phyloP scores from a whole-genome alignment of 2,888 invertebrate species.

The Arctia plantaginis region DNA sequence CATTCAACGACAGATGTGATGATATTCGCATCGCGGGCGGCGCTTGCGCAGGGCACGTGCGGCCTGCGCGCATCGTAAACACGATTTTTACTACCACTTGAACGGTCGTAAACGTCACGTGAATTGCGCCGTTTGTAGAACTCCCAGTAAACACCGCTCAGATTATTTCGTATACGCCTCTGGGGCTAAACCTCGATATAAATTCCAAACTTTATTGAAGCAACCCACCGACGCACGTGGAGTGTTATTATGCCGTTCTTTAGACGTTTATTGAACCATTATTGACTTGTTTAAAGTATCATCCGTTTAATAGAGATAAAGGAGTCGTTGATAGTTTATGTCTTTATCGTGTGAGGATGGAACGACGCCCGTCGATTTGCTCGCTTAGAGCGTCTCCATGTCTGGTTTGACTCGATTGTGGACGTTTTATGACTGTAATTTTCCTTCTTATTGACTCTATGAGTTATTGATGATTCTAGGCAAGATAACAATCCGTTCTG shows the following conservation, averaged over 20 bases:
- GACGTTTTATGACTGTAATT: conserved; percentile 80
- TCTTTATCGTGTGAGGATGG: conserved; percentile 76
- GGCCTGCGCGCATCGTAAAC: conserved; percentile 75
- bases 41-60: conserved; percentile 71
- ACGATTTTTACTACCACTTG: conserved; percentile 85
- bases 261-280: conserved; percentile 85
- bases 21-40: conserved; percentile 65
- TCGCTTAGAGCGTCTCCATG: conserved; percentile 66
- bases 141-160: conserved; percentile 83
- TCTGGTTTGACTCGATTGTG: conserved; percentile 66
- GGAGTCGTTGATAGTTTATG: conserved; percentile 81
- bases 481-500: conserved; percentile 71
- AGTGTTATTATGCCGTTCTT: conserved; percentile 85
- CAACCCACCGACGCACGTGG: conserved; percentile 78
- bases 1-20: conserved; percentile 74
- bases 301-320: conserved; percentile 85
- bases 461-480: conserved; percentile 55
- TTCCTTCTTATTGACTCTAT: conserved; percentile 74
- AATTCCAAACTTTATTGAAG: conserved; percentile 83
- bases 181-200: conserved; percentile 84
- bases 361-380: conserved; percentile 60
- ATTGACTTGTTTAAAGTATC: conserved; percentile 86
- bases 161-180: conserved; percentile 86
- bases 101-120: conserved; percentile 84
- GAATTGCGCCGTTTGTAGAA: conserved; percentile 85